Conservation (phyloP, 2,113 vertebrate genomes). For the Cheirogaleus medius region DNA sequence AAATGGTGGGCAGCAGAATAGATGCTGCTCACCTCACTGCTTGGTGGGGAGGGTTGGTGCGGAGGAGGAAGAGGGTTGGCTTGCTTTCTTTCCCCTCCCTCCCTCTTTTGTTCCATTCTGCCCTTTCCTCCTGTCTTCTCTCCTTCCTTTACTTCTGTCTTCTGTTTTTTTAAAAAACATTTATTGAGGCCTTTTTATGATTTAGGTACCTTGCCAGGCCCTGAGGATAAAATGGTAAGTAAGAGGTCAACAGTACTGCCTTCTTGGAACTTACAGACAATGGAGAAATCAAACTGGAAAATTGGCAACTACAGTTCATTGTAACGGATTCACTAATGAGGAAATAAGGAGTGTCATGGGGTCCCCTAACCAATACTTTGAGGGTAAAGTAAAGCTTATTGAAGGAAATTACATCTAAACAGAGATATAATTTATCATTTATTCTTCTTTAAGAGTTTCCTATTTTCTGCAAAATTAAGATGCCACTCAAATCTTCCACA, state of each 20-base stretch:
- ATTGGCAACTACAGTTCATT: not conserved
- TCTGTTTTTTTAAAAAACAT: not conserved
- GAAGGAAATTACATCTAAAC: not conserved
- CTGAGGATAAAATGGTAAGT: not conserved
- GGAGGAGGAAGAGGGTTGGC: not conserved
- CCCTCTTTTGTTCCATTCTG: fast-evolving
- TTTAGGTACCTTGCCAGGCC: not conserved
- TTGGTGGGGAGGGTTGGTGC: not conserved
- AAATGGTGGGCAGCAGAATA: not conserved
- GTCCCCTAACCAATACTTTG: not conserved
- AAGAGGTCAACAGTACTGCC: not conserved
- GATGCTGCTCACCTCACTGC: not conserved
- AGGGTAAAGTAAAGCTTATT: not conserved
- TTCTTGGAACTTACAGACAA: not conserved
- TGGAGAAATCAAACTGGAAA: not conserved
- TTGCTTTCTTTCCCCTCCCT: fast-evolving
- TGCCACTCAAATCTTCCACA: not conserved
- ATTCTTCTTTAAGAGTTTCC: not conserved
- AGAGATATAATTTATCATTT: not conserved
- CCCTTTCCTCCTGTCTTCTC: not conserved
- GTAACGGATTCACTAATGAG: not conserved
- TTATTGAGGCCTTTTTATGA: not conserved
- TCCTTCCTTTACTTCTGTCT: not conserved
- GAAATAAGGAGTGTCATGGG: not conserved
- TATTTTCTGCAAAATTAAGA: not conserved